Evolutionary conservation across 2,113 vertebrate genomes (phyloP), one percentile per base, ranked within the genome.

Genomic region (Nycticryphes semicollaris): DNA sequence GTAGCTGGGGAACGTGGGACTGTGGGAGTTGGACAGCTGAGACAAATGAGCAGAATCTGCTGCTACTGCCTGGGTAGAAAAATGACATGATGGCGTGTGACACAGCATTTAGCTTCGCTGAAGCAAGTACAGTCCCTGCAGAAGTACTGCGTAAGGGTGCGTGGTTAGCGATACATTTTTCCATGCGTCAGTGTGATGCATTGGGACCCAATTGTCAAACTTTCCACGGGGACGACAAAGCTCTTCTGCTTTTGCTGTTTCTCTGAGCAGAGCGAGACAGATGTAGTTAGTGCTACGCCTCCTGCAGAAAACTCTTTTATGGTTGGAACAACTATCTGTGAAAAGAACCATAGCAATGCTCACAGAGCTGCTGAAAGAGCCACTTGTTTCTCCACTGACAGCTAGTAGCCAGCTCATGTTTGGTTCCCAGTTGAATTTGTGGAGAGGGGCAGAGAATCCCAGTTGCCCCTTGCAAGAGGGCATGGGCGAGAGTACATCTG

Each of bases 131-230:
- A 69, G 50, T 18, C 74, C 81, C 75, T 76, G 90, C 59, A 92
- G 74, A 53, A 70, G 63, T 8, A 28, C 63, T 22, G 70, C 1
- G 7, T 22, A 30, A 43, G 48, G 0, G 9, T 1, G 16, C 0
- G 1, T 60, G 57, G 45, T 18, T 10, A 31, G 57, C 0, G 3
- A 43, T n/a, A 43, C 20, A 10, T 47, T 64, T 39, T 45, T 24
- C 62, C 59, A 24, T 1, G 22, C 1, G 0, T 17, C 60, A 41
- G 22, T 17, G 62, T 4, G 70, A n/a, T 45, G 63, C 23, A 57
- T 1, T 41, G 43, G 69, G 76, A 66, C 69, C 20, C 53, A 66
- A 4, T 1, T 31, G 80, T 43, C 67, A 94, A 92, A 68, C 33
- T 47, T 31, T 7, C 15, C 35, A 31, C 9, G 13, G 22, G 13